phyloP scores from a whole-genome alignment of 2,888 invertebrate species.

The Meandrusa payeni region DNA sequence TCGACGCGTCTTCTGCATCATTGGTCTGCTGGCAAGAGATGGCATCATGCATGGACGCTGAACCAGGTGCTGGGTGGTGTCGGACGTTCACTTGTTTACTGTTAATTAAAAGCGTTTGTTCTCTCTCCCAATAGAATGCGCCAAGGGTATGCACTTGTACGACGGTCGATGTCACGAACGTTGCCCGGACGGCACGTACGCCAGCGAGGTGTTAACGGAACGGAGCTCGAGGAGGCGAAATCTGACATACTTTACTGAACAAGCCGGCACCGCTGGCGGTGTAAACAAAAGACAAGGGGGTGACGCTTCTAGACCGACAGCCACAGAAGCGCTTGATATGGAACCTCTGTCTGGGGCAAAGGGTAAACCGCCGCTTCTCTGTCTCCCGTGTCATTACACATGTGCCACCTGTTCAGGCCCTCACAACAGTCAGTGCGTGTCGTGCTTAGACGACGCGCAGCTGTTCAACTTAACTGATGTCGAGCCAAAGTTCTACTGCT shows the following conservation, averaged over 20 bases:
- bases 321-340: constrained; percentile 62
- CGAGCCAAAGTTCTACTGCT: constrained; percentile 72
- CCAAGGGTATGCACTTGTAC: constrained; percentile 80
- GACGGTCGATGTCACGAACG: constrained; percentile 80
- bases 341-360: constrained; percentile 40
- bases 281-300: constrained; percentile 54
- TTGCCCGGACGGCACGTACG: constrained; percentile 80
- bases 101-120: constrained; percentile 61
- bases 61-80: constrained; percentile 70
- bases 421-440: constrained; percentile 84
- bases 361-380: constrained; percentile 62
- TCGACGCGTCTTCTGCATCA: constrained; percentile 57
- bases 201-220: constrained; percentile 60
- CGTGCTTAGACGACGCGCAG: constrained; percentile 84
- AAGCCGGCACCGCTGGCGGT: constrained; percentile 29
- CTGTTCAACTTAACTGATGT: constrained; percentile 64
- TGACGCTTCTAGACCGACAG: constrained; percentile 35
- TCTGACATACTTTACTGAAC: constrained; percentile 55
- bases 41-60: constrained; percentile 73
- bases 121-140: constrained; percentile 84
- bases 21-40: constrained; percentile 54
- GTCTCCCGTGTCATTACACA: constrained; percentile 87
- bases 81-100: constrained; percentile 46
- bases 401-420: constrained; percentile 86
- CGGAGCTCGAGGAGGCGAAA: constrained; percentile 66